Percentiles rank a stretch among this genome's conserved stretches.
These are phyloP conservation scores for Tuberolachnus salignus DNA, from an alignment of 2,888 invertebrate species.

Conservation along the genomic window DNA sequence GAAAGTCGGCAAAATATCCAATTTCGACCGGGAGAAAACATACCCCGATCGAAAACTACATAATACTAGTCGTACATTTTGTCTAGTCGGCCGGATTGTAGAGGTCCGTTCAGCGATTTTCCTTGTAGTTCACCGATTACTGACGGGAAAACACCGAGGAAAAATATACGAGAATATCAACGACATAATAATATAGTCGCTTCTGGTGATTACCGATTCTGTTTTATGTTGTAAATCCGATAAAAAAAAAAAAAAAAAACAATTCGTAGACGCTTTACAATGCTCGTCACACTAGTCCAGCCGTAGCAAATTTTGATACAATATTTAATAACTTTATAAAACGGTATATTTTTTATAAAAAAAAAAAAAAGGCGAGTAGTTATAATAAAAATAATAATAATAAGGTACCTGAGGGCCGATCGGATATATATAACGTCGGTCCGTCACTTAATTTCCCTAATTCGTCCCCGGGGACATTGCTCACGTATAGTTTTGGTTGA, in stretches of 20 bases:
- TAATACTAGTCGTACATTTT: no score
- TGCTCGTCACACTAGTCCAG: background rate
- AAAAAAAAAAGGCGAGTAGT: no score
- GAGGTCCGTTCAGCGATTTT: background rate
- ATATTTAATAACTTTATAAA: no score
- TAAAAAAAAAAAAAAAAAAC: conserved; percentile 12
- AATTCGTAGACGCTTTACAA: background rate
- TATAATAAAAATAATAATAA: background rate
- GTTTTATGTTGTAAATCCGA: no score
- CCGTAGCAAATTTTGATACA: background rate
- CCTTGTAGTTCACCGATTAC: background rate
- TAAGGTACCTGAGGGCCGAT: background rate
- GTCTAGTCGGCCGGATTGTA: background rate
- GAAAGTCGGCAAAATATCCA: no score
- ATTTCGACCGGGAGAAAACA: no score
- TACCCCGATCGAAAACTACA: no score
- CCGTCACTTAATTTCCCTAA: conserved; percentile 32
- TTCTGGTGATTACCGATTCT: no score
- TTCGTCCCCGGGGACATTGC: conserved; percentile 25
- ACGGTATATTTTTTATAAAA: no score
- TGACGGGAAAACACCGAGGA: no score
- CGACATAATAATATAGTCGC: no score
- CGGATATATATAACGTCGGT: conserved; percentile 12
- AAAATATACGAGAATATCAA: no score
- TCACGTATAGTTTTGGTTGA: background rate